Conservation (phyloP, 2,888 invertebrate genomes). For the Diaprepes abbreviatus region DNA sequence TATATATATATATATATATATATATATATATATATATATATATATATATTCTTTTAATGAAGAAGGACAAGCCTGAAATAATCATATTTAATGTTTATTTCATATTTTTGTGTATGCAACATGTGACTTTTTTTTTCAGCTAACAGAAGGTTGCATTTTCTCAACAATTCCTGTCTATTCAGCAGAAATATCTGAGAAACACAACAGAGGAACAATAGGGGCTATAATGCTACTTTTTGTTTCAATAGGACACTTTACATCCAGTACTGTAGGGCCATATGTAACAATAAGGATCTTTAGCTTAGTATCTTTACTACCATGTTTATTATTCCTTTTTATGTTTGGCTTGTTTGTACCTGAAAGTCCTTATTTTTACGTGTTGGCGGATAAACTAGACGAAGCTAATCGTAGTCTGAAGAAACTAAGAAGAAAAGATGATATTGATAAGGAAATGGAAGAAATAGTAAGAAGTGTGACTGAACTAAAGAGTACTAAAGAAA, state of each 20-base stretch:
- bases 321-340: constrained; percentile 50
- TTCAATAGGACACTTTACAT: constrained; percentile 48
- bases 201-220: constrained; percentile 74
- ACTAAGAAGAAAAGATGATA: constrained; percentile 62
- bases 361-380: constrained; percentile 53
- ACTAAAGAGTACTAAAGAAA: constrained; percentile 33
- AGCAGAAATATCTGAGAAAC: constrained; percentile 86
- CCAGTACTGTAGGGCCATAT: constrained; percentile 53
- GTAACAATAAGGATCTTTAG: constrained; percentile 52
- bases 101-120: too few relatives aligned
- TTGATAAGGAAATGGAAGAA: constrained; percentile 52
- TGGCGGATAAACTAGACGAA: constrained; percentile 67
- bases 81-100: too few relatives aligned
- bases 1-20: constrained; percentile 13
- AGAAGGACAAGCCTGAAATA: too few relatives aligned
- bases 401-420: constrained; percentile 77
- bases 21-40: constrained; percentile 8
- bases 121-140: constrained; percentile 67
- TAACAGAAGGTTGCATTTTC: constrained; percentile 74
- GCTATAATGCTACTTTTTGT: constrained; percentile 51
- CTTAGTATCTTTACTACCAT: constrained; percentile 51
- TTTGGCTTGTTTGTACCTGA: constrained; percentile 55
- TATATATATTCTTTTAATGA: too few relatives aligned
- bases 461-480: constrained; percentile 48
- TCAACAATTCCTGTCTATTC: constrained; percentile 85